Evolutionary conservation across 2,113 vertebrate species (phyloP).

Genomic region (Hemicordylus capensis): DNA sequence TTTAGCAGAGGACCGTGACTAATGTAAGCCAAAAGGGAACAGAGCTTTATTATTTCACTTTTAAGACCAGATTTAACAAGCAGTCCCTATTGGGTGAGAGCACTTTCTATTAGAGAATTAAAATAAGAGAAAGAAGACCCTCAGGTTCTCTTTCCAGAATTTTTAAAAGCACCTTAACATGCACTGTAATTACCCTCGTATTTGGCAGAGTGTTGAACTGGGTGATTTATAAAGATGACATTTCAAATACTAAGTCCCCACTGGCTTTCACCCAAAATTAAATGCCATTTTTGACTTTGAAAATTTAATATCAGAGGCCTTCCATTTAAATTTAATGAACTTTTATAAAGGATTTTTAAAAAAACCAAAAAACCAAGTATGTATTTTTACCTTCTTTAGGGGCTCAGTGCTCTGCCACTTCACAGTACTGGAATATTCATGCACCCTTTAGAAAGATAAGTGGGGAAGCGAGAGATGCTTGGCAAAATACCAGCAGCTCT

Average conservation of each 20-base stretch:
- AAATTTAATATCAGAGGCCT: neutral
- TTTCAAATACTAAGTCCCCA: neutral
- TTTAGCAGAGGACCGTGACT: neutral
- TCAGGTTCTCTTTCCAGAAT: neutral
- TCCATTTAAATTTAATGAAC: neutral
- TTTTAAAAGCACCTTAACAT: rapidly evolving
- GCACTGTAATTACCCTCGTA: neutral
- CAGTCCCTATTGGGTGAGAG: neutral
- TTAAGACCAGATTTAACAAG: rapidly evolving
- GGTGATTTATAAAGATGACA: neutral
- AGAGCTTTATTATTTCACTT: neutral
- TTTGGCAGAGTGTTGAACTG: neutral
- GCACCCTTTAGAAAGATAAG: neutral
- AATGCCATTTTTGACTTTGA: neutral
- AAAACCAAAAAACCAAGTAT: neutral
- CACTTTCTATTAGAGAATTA: neutral
- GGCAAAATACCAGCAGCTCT: neutral
- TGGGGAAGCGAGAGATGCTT: neutral
- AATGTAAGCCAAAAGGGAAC: neutral
- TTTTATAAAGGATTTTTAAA: neutral
- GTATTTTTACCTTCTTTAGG: neutral
- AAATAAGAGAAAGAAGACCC: rapidly evolving
- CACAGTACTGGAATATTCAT: neutral
- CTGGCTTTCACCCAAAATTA: neutral
- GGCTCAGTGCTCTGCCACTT: neutral